Conservation (phyloP, 64 coral and sea anemone genomes). For the Porites lutea region DNA sequence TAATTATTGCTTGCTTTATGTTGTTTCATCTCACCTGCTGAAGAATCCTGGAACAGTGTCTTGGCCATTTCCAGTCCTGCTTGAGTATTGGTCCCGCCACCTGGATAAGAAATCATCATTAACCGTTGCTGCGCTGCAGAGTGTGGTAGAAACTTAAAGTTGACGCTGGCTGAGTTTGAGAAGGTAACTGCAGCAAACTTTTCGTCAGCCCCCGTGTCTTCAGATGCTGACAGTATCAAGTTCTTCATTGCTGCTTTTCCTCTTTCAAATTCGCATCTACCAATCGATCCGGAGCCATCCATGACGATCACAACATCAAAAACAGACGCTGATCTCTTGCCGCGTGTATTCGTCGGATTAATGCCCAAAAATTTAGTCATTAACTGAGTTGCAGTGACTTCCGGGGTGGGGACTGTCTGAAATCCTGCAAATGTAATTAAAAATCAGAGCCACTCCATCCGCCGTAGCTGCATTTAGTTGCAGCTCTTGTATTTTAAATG, state of each 20-base stretch:
- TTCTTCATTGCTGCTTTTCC: not conserved
- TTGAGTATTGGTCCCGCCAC: constrained; percentile 34
- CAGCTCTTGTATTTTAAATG: no score
- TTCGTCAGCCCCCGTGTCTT: not conserved
- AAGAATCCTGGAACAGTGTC: constrained; percentile 5
- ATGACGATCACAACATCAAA: constrained; percentile 52
- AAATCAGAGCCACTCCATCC: no score
- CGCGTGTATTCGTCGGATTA: no score
- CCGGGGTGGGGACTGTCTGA: no score
- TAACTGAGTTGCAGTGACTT: no score
- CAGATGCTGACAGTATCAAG: not conserved
- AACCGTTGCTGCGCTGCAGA: not conserved
- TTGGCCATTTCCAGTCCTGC: constrained; percentile 12
- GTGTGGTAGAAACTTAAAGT: constrained; percentile 23
- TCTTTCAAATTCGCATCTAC: constrained; percentile 8
- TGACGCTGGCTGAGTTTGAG: constrained; percentile 8
- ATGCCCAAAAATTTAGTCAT: no score
- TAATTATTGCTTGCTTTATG: not conserved
- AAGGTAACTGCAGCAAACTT: constrained; percentile 7
- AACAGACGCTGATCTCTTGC: no score
- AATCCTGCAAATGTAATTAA: no score
- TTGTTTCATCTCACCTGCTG: not conserved
- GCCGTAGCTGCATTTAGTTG: no score
- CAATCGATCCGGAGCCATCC: constrained; percentile 20
- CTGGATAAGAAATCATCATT: not conserved